Conservation (phyloP, 2,113 vertebrate genomes). For the Ranitomeya imitator region DNA sequence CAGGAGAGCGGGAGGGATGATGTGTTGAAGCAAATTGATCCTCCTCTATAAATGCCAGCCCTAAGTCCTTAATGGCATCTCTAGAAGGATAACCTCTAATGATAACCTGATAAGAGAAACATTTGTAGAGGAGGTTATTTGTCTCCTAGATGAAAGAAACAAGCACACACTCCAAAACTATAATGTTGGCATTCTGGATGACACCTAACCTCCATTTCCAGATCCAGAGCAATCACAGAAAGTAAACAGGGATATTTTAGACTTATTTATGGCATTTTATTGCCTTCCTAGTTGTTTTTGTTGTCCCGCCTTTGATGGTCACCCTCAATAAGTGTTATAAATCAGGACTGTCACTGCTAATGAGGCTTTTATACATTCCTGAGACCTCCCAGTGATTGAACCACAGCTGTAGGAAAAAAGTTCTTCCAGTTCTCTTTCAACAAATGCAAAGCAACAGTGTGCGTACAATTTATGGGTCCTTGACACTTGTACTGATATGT, state of each 20-base stretch:
- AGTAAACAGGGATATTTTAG: background rate
- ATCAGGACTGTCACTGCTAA: slow-evolving; percentile 57
- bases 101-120: background rate
- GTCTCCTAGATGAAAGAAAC: slow-evolving; percentile 10
- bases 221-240: slow-evolving; percentile 7
- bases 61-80: background rate
- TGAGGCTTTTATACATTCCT: slow-evolving; percentile 54
- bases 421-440: background rate
- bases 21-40: background rate
- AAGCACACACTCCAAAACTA: background rate
- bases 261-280: slow-evolving; percentile 43
- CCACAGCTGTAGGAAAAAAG: slow-evolving; percentile 38
- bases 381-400: slow-evolving; percentile 40
- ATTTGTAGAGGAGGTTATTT: background rate
- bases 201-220: background rate
- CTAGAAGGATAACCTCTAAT: background rate
- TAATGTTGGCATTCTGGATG: background rate
- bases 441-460: slow-evolving; percentile 23
- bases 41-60: background rate
- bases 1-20: background rate
- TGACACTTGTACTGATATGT: background rate
- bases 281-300: slow-evolving; percentile 1
- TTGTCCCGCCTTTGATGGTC: slow-evolving; percentile 21
- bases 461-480: background rate
- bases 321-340: slow-evolving; percentile 33